These are phyloP conservation scores for Galerucella nymphaeae DNA, from an alignment of 2,888 invertebrate species.

Conservation along the genomic window DNA sequence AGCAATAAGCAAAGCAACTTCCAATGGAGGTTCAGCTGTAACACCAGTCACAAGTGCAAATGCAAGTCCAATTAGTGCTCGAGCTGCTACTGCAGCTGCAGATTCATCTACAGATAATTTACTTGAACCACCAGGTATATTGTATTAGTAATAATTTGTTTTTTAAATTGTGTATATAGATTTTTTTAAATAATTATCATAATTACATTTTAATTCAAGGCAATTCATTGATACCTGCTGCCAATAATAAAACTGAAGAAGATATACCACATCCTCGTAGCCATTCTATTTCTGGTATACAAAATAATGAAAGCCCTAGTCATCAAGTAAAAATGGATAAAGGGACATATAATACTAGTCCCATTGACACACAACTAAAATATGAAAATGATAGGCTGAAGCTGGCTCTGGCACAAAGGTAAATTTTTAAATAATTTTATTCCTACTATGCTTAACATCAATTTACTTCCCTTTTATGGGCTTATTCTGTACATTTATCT, in stretches of 20 bases:
- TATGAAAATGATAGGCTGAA: conserved; percentile 98
- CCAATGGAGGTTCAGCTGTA: conserved; percentile 72
- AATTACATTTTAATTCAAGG: conserved; percentile 41
- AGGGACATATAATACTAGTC: conserved; percentile 58
- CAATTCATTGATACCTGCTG: conserved; percentile 59
- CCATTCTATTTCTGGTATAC: conserved; percentile 70
- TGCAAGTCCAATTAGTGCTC: conserved; percentile 83
- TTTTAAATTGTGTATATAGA: too few species aligned
- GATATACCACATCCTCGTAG: conserved; percentile 71
- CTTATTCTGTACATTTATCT: too few species aligned
- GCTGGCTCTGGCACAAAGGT: conserved; percentile 95
- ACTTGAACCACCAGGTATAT: conserved; percentile 65
- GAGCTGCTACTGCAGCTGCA: conserved; percentile 70
- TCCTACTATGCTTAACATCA: background rate
- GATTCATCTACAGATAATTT: conserved; percentile 63
- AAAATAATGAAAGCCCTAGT: conserved; percentile 75
- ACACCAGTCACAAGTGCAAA: conserved; percentile 90
- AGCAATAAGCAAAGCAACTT: conserved; percentile 73
- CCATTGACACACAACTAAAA: conserved; percentile 87
- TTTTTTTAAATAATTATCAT: background rate
- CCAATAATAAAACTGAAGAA: conserved; percentile 59
- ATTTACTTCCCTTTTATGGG: background rate
- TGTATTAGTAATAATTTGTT: too few species aligned
- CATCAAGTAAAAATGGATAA: conserved; percentile 68
- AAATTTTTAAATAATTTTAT: conserved; percentile 48